Percentiles rank a stretch among this genome's conserved stretches.
These are phyloP conservation scores for Uloborus plumipes DNA, from an alignment of 2,888 invertebrate genomes.

Conservation along the genomic window DNA sequence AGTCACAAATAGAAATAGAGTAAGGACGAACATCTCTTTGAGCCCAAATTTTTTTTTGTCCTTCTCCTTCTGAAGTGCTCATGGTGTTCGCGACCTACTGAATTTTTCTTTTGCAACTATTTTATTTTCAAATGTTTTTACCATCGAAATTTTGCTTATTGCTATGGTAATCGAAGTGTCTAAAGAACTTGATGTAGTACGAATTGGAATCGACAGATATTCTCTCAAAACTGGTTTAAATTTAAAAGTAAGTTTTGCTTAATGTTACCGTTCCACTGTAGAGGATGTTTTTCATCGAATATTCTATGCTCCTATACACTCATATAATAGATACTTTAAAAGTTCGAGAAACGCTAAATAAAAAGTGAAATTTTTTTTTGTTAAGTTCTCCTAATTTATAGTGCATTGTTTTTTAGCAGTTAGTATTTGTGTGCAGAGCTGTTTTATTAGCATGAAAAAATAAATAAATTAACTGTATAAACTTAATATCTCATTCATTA, in stretches of 20 bases:
- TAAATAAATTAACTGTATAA: too few species aligned
- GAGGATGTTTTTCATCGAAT: too few species aligned
- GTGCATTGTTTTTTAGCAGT: too few species aligned
- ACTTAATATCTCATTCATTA: too few species aligned
- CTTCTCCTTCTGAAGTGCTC: constrained; percentile 41
- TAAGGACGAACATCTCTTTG: constrained; percentile 59
- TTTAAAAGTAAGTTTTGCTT: constrained; percentile 35
- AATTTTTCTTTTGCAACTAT: constrained; percentile 23
- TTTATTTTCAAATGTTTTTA: constrained; percentile 25
- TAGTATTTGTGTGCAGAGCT: too few species aligned
- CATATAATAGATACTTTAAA: too few species aligned
- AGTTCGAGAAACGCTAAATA: too few species aligned
- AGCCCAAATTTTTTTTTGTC: constrained; percentile 46
- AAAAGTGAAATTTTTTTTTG: too few species aligned
- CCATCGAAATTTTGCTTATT: constrained; percentile 21
- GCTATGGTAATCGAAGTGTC: constrained; percentile 64
- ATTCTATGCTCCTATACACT: too few species aligned
- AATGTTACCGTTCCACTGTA: not conserved
- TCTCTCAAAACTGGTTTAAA: constrained; percentile 54
- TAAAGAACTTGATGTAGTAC: constrained; percentile 60
- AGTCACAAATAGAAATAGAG: constrained; percentile 64
- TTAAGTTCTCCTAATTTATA: too few species aligned
- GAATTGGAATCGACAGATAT: constrained; percentile 62
- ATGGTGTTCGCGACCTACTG: constrained; percentile 54
- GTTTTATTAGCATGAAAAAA: too few species aligned